These are phyloP conservation scores for Diabrotica undecimpunctata DNA, from an alignment of 1,140 invertebrate species.

Conservation along the genomic window DNA sequence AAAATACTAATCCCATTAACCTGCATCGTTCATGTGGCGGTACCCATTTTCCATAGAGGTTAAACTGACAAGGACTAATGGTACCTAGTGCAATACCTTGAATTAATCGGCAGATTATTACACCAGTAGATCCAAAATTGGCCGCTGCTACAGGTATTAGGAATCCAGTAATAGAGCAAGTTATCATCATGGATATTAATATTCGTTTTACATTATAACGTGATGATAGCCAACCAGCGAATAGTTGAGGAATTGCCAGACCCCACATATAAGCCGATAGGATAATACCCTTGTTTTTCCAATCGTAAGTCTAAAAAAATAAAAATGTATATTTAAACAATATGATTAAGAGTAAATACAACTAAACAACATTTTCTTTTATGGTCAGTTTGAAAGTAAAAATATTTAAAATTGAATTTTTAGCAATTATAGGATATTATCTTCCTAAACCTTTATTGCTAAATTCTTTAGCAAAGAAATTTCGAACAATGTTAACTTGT, in stretches of 20 bases:
- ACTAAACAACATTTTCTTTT: too few species aligned
- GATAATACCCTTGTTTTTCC: conserved; percentile 53
- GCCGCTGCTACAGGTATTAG: conserved; percentile 19
- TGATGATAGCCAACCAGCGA: conserved; percentile 64
- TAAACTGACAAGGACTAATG: conserved; percentile 72
- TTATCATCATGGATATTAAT: conserved; percentile 55
- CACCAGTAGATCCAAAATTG: conserved; percentile 17
- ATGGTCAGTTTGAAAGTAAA: too few species aligned
- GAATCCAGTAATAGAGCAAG: conserved; percentile 51
- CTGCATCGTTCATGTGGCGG: conserved; percentile 57
- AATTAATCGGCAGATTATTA: conserved; percentile 24
- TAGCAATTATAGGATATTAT: too few species aligned
- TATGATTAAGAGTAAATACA: too few species aligned
- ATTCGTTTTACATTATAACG: conserved; percentile 59
- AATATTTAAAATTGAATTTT: too few species aligned
- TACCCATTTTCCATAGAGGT: conserved; percentile 74
- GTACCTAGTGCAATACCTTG: conserved; percentile 66
- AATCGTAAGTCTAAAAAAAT: conserved; percentile 40
- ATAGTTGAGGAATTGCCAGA: conserved; percentile 56
- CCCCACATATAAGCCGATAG: conserved; percentile 67
- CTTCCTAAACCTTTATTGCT: too few species aligned
- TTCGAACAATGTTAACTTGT: too few species aligned
- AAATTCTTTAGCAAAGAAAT: too few species aligned
- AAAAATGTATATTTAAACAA: too few species aligned
- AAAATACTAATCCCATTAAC: conserved; percentile 56